Percentiles rank a stretch among this genome's conserved stretches.
These are phyloP conservation scores for Rhabdornis inornatus DNA, from an alignment of 2,113 vertebrate genomes.

Conservation along the genomic window DNA sequence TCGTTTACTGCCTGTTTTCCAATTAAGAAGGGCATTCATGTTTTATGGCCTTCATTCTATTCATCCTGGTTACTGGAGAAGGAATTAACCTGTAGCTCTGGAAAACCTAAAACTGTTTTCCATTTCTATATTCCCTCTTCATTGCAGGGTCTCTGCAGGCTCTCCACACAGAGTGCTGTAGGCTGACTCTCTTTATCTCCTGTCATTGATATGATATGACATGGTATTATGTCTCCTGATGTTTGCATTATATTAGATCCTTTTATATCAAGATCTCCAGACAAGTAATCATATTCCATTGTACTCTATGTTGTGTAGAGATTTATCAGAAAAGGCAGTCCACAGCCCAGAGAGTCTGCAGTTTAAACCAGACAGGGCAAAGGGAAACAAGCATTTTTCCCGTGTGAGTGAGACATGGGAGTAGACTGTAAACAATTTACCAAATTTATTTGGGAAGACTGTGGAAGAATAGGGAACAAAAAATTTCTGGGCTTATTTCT, in stretches of 20 bases:
- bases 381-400: background rate
- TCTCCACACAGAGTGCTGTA: background rate
- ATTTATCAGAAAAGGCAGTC: background rate
- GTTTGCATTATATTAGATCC: background rate
- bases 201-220: background rate
- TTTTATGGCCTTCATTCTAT: background rate
- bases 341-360: background rate
- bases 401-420: background rate
- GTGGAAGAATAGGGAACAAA: background rate
- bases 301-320: background rate
- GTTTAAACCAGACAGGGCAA: background rate
- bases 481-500: background rate
- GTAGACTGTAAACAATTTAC: background rate
- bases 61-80: background rate
- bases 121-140: background rate
- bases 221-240: background rate
- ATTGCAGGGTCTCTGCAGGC: background rate
- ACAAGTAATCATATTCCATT: background rate
- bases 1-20: background rate
- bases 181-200: background rate
- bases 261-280: background rate
- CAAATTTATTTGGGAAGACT: background rate
- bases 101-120: background rate
- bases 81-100: background rate
- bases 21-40: background rate